Percentiles rank a stretch among this genome's conserved stretches.
These are phyloP conservation scores for Conops quadrifasciatus DNA, from an alignment of 2,888 invertebrate species.

Conservation along the genomic window DNA sequence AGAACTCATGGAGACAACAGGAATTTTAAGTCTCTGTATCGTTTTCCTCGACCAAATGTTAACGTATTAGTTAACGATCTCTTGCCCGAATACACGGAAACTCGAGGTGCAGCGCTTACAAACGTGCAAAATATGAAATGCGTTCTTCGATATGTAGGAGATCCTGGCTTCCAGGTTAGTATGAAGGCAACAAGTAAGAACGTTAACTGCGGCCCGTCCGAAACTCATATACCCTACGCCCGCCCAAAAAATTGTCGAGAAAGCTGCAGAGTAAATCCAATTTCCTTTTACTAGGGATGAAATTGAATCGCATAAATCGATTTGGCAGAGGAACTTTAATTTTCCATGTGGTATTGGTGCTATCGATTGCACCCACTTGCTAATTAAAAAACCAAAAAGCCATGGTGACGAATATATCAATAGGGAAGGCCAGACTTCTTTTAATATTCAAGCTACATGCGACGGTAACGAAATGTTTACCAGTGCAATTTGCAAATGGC, in stretches of 20 bases:
- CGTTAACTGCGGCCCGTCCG: neutral
- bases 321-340: neutral
- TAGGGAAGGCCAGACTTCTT: slow-evolving; percentile 3
- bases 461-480: neutral
- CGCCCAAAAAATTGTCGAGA: neutral
- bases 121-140: too few species aligned
- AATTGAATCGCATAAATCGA: neutral
- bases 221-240: too few species aligned
- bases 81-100: too few species aligned
- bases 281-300: neutral
- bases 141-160: too few species aligned
- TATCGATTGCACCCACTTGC: slow-evolving; percentile 27
- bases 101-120: neutral
- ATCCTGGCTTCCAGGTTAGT: too few species aligned
- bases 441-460: neutral
- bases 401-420: slow-evolving; percentile 27
- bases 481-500: neutral
- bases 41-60: too few species aligned
- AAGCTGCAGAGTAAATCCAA: neutral
- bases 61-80: too few species aligned
- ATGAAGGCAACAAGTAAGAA: too few species aligned
- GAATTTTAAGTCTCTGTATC: too few species aligned
- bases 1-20: too few species aligned
- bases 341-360: slow-evolving; percentile 28
- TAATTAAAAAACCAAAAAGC: slow-evolving; percentile 19